A percentile compares a stretch with the other conserved stretches of the same genome.
phyloP scores from a whole-genome alignment of 2,888 invertebrate genomes.

The Amblyteles armatorius region DNA sequence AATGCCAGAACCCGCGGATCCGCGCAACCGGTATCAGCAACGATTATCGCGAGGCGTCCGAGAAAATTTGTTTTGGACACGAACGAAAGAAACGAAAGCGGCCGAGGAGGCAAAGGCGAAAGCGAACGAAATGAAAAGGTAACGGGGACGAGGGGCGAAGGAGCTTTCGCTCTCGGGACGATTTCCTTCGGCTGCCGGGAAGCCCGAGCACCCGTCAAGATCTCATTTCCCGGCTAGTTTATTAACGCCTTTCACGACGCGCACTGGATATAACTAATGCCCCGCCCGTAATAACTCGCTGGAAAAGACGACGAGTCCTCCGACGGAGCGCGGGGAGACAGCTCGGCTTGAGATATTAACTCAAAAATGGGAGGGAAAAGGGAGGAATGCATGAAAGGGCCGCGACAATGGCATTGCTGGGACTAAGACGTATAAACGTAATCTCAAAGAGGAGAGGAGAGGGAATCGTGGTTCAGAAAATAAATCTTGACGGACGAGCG shows the following conservation, averaged over 20 bases:
- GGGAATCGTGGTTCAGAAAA: conserved; percentile 37
- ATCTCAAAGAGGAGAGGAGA: conserved; percentile 32
- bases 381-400: conserved; percentile 40
- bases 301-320: conserved; percentile 27
- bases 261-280: conserved; percentile 56
- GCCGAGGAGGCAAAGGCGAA: too few species aligned
- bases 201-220: conserved; percentile 34
- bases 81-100: not conserved
- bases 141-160: not conserved
- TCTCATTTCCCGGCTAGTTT: conserved; percentile 58
- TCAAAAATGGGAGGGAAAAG: conserved; percentile 58
- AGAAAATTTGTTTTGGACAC: not conserved
- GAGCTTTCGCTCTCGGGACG: conserved; percentile 16
- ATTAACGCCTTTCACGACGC: conserved; percentile 48
- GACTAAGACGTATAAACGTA: conserved; percentile 23
- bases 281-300: conserved; percentile 51
- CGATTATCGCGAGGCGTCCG: not conserved
- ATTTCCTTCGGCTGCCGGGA: conserved; percentile 22
- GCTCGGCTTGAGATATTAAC: conserved; percentile 58
- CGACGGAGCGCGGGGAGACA: conserved; percentile 6
- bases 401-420: conserved; percentile 44
- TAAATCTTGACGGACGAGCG: conserved; percentile 61
- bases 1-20: not conserved
- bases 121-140: conserved; percentile 3
- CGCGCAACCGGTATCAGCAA: not conserved